These are phyloP conservation scores for Leptopterna dolabrata DNA, from an alignment of 2,888 invertebrate species.

Conservation along the genomic window DNA sequence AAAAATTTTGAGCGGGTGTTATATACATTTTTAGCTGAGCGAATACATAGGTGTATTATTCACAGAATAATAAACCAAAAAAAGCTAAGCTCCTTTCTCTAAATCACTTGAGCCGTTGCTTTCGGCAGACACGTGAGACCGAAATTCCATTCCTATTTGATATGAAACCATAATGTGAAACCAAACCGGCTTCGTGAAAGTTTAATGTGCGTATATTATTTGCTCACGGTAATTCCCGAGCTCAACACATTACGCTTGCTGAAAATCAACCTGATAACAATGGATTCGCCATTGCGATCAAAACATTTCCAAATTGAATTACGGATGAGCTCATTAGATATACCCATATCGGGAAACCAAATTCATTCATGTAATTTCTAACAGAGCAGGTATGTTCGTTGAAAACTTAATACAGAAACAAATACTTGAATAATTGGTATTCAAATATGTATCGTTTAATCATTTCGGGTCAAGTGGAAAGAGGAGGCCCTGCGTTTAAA, in stretches of 20 bases:
- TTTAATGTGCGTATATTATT: background rate
- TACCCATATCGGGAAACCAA: background rate
- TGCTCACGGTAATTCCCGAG: background rate
- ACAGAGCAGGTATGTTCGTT: background rate
- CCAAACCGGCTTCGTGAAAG: no score
- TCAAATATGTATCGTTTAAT: conserved; percentile 42
- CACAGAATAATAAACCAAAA: no score
- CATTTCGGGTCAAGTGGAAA: background rate
- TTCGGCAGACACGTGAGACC: no score
- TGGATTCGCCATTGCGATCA: background rate
- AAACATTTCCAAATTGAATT: conserved; percentile 11
- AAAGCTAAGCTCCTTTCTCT: no score
- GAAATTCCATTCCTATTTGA: no score
- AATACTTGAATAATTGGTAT: conserved; percentile 37
- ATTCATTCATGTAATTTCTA: conserved; percentile 28
- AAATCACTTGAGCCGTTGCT: no score
- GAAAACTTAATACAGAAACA: conserved; percentile 29
- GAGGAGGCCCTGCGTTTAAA: background rate
- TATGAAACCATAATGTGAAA: no score
- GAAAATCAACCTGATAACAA: background rate
- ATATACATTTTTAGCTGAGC: no score
- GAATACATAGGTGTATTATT: no score
- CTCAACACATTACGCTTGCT: background rate
- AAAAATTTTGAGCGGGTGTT: no score
- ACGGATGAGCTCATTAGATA: conserved; percentile 8